phyloP scores from a whole-genome alignment of 2,113 vertebrate species.

The Sorex araneus region DNA sequence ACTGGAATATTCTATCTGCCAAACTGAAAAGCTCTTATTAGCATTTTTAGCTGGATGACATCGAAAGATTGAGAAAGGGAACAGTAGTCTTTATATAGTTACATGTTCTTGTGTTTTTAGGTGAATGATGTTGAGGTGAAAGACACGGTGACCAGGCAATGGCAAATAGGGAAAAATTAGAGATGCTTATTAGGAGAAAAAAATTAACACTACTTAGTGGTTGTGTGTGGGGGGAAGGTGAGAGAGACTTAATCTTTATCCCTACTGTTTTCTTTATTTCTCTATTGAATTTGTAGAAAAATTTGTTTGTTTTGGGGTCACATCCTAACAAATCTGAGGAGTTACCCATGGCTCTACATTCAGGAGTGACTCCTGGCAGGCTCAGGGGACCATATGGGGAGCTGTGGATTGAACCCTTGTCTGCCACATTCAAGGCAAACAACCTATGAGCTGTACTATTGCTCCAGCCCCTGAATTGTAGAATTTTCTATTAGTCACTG shows the following conservation, averaged over 20 bases:
- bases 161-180: background rate
- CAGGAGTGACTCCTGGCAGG: background rate
- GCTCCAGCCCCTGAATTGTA: no score
- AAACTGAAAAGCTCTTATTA: slow-evolving; percentile 9
- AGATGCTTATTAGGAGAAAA: background rate
- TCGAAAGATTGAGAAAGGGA: background rate
- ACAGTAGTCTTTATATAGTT: background rate
- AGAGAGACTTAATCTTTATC: background rate
- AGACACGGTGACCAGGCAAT: no score
- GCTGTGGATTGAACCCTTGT: no score
- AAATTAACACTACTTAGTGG: background rate
- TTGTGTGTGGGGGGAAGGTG: background rate
- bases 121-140: background rate
- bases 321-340: background rate
- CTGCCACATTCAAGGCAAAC: no score
- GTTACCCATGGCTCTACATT: background rate
- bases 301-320: background rate
- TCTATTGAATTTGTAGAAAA: background rate
- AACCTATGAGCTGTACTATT: no score
- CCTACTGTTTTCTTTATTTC: background rate
- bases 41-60: background rate
- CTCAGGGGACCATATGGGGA: no score
- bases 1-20: background rate
- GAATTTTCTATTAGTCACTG: background rate
- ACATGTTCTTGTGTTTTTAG: background rate